Base-by-base conservation (phyloP, 2,888 invertebrate species). In the Thymelicus acteon region DNA sequence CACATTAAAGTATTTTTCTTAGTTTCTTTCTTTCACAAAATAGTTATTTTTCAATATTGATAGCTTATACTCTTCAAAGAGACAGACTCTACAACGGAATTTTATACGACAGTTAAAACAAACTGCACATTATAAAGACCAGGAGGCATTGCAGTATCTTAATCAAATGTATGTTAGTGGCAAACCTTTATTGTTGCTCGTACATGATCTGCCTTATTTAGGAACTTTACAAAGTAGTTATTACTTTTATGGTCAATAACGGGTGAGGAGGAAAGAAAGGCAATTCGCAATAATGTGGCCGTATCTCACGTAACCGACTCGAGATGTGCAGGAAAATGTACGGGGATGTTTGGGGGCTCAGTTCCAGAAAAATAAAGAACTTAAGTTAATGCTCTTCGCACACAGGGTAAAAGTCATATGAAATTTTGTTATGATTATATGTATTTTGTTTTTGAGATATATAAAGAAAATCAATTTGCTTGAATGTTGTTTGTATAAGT, bases 191-290 rank as follows among this genome's bases (percentile, higher is more conserved):
- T 80, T 75, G 74, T 75, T 74, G 78, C 79, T 75, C 74, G 75
- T 79, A 73, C 76, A 73, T 75, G 77, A 80, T 81, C 77, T 73
- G 75, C 76, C 78, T 73, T 79, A 78, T 71, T 63, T 12, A 39
- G 58, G 81, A 82, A 80, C 76, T 87, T 87, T 82, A 78, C 75
- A 80, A 76, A 80, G 78, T 75, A 76, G 76, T 78, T 80, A 70
- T 65, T 82, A 71, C 66, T 82, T 83, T 85, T 85, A 87, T 83
- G 84, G 84, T 74, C 77, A 79, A 79, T 81, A 79, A 80, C 73
- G 64, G 49, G 40, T 15, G 60, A 60, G 49, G 52, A 66, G 66
- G 71, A 71, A 71, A 74, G 19, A 73, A 67, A 66, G 63, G 60
- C 72, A 63, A 64, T 70, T 70, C 64, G 58, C 64, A 64, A 64